Percentiles rank a stretch among this genome's conserved stretches.
Evolutionary conservation across 1,140 invertebrate genomes (phyloP).

Genomic region (Leptopilina boulardi): DNA sequence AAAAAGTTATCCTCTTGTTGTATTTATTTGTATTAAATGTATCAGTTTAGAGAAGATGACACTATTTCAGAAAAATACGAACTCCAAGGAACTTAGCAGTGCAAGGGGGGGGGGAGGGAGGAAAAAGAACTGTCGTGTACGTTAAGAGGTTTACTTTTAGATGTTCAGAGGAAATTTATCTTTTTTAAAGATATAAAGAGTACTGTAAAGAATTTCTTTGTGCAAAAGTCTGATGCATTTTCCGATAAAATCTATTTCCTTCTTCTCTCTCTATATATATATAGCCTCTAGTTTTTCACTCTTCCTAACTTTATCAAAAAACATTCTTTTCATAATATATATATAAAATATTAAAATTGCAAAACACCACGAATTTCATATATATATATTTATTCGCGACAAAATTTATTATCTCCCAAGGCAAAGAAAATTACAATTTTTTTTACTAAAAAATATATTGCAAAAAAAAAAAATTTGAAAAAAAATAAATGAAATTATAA

Average conservation of each 20-base stretch:
- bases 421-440: too few relatives aligned
- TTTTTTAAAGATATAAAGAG: slow-evolving; percentile 10
- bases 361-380: too few relatives aligned
- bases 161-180: slow-evolving; percentile 3
- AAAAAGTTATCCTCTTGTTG: neutral
- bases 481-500: too few relatives aligned
- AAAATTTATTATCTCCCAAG: too few relatives aligned
- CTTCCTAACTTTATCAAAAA: neutral
- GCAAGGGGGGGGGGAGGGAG: too few relatives aligned
- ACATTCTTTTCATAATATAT: neutral
- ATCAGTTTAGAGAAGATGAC: slow-evolving; percentile 21
- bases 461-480: too few relatives aligned
- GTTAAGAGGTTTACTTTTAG: slow-evolving; percentile 23
- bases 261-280: too few relatives aligned
- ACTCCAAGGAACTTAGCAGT: neutral
- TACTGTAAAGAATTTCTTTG: slow-evolving; percentile 16
- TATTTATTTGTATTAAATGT: neutral
- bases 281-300: too few relatives aligned
- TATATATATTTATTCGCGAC: too few relatives aligned
- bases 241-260: slow-evolving; percentile 27
- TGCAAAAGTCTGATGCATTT: slow-evolving; percentile 17
- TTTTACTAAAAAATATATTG: too few relatives aligned
- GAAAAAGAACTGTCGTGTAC: slow-evolving; percentile 6
- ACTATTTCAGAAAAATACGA: slow-evolving; percentile 8
- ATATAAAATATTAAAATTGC: too few relatives aligned